phyloP scores from a whole-genome alignment of 2,888 invertebrate species.

The Seladonia tumulorum region DNA sequence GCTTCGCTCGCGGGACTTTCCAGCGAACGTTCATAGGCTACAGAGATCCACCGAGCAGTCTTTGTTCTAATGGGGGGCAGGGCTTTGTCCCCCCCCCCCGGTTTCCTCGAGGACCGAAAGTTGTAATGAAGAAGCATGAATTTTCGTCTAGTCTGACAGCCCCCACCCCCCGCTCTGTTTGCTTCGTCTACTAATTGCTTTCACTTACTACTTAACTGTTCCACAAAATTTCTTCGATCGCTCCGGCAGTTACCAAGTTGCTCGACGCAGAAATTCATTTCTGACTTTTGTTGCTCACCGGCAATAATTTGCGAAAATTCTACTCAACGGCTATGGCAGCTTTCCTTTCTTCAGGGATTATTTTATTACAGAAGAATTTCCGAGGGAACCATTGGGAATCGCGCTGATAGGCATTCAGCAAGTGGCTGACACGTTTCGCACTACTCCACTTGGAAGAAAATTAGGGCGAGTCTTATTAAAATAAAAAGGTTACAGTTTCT shows the following conservation, averaged over 20 bases:
- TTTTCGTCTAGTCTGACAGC: neutral
- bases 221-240: neutral
- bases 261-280: neutral
- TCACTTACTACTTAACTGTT: neutral
- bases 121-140: slow-evolving; percentile 20
- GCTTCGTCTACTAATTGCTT: neutral
- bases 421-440: no score
- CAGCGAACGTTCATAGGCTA: slow-evolving; percentile 9
- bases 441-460: no score
- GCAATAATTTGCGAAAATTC: no score
- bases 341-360: no score
- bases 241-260: neutral
- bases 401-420: no score
- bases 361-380: no score
- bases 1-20: slow-evolving; percentile 7
- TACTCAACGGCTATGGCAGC: no score
- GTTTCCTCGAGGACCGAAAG: neutral
- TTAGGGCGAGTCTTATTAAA: no score
- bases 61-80: slow-evolving; percentile 10
- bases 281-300: neutral
- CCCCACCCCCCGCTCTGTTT: no score
- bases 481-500: no score
- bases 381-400: no score
- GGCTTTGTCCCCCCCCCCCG: neutral
- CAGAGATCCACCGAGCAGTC: slow-evolving; percentile 9